Percentiles rank a stretch among this genome's conserved stretches.
Conservation (phyloP, 2,888 invertebrate species). For the Euproctis similis region DNA sequence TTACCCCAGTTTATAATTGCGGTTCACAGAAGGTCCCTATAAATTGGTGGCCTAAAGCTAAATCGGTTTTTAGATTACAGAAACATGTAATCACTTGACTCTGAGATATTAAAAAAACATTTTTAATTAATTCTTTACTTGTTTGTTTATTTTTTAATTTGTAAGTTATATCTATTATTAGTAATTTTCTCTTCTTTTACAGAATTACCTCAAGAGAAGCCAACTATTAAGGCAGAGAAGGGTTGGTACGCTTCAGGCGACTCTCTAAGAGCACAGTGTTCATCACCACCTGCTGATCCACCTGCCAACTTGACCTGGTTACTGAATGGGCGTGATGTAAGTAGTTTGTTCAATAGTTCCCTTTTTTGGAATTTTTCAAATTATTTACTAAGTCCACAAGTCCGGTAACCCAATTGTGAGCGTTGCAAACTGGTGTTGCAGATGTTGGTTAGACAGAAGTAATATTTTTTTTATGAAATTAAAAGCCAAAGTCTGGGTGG, state of each 20-base stretch:
- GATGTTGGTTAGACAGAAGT: no score
- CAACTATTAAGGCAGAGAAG: conserved; percentile 82
- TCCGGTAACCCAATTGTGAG: no score
- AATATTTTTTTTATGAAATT: no score
- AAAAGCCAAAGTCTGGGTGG: no score
- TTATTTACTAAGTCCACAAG: no score
- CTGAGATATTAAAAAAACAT: conserved; percentile 3
- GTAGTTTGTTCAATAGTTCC: conserved; percentile 41
- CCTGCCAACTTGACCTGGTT: conserved; percentile 84
- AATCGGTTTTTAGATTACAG: conserved; percentile 15
- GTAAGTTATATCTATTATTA: no score
- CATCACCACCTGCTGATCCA: conserved; percentile 85
- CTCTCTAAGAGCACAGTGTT: conserved; percentile 85
- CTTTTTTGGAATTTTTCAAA: no score
- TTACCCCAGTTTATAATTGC: conserved; percentile 22
- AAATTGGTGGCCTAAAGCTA: conserved; percentile 16
- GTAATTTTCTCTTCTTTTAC: no score
- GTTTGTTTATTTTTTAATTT: no score
- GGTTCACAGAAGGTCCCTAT: conserved; percentile 10
- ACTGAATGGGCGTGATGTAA: conserved; percentile 86
- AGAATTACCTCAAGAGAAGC: conserved; percentile 85
- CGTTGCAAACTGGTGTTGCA: no score
- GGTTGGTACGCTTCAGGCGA: conserved; percentile 87
- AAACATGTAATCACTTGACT: conserved; percentile 17
- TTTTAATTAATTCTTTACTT: conserved; percentile 3